Evolutionary conservation across 2,113 vertebrate species (phyloP).

Genomic region (Muntiacus muntjak): DNA sequence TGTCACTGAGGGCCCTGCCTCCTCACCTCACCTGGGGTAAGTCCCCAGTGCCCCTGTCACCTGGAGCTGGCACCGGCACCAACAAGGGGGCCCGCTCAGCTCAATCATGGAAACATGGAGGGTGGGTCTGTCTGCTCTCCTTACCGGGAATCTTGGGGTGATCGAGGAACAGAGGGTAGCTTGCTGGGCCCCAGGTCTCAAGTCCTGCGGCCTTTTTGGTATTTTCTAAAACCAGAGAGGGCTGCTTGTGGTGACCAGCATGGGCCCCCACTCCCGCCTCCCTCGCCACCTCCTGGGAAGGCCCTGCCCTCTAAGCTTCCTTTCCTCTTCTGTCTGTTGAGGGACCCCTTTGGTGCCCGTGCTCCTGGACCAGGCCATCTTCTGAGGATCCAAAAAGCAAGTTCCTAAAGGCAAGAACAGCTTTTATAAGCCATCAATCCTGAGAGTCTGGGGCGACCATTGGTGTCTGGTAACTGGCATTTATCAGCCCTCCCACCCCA

Average conservation of each 20-base stretch:
- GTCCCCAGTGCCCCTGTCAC: neutral
- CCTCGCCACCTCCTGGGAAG: neutral
- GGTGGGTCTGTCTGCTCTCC: neutral
- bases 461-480: neutral
- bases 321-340: neutral
- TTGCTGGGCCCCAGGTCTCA: neutral
- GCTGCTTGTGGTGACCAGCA: neutral
- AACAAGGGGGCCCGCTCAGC: accelerated
- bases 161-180: neutral
- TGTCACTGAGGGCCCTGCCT: neutral
- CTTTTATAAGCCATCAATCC: neutral
- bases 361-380: neutral
- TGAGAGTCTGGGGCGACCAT: neutral
- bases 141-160: accelerated
- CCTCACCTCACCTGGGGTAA: neutral
- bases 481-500: neutral
- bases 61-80: neutral
- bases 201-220: neutral
- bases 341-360: accelerated
- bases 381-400: neutral
- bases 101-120: accelerated
- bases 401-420: neutral
- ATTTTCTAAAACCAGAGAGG: neutral
- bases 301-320: too few relatives aligned
- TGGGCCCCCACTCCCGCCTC: accelerated